Conservation (phyloP, 2,888 invertebrate species). For the Margaritifera margaritifera region DNA sequence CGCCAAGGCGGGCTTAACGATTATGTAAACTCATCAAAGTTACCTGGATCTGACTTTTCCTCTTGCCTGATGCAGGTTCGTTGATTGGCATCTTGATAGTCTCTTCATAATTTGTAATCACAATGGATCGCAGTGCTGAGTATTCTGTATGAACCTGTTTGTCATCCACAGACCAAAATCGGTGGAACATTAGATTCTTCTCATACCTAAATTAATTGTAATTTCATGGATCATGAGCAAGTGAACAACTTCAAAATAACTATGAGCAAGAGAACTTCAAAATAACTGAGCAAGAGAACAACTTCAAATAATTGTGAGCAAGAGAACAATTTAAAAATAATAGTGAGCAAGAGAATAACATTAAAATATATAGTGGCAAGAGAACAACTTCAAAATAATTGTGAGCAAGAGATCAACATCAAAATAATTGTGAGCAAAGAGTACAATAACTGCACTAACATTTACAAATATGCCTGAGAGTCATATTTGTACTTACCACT, state of each 20-base stretch:
- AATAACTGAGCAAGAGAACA: too few species aligned
- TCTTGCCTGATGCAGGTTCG: conserved; percentile 95
- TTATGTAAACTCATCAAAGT: neutral
- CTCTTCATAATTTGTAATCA: conserved; percentile 98
- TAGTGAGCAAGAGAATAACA: too few species aligned
- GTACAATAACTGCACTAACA: too few species aligned
- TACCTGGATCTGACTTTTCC: conserved; percentile 94
- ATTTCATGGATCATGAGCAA: neutral
- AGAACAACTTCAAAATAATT: too few species aligned
- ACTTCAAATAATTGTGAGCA: too few species aligned
- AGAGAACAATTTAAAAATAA: too few species aligned
- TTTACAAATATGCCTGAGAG: too few species aligned
- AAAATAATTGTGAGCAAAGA: too few species aligned
- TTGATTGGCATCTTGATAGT: conserved; percentile 98
- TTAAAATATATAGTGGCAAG: too few species aligned
- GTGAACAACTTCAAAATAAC: neutral
- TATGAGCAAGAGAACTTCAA: neutral
- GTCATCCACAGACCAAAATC: conserved; percentile 99
- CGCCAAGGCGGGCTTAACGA: neutral
- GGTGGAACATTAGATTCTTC: conserved; percentile 82
- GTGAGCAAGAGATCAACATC: too few species aligned
- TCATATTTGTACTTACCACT: conserved; percentile 79
- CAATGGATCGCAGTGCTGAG: conserved; percentile 96
- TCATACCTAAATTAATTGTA: conserved; percentile 79
- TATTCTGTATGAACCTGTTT: conserved; percentile 95